phyloP scores from a whole-genome alignment of 2,113 vertebrate genomes.

The Cyprinodon variegatus region DNA sequence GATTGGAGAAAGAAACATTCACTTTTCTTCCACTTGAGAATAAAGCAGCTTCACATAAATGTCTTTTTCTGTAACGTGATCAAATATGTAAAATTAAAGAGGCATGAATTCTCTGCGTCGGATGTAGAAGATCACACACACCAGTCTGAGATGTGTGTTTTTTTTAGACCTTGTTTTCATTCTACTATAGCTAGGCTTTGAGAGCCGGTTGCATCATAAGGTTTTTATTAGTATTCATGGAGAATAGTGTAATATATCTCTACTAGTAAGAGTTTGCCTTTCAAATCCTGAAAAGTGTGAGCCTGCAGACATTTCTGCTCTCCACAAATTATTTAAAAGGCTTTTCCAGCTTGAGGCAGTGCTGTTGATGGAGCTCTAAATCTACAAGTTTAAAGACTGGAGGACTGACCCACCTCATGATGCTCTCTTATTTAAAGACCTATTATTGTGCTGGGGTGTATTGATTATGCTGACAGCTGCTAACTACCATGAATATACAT shows the following conservation, averaged over 20 bases:
- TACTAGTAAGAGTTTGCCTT: slow-evolving; percentile 32
- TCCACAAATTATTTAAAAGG: slow-evolving; percentile 39
- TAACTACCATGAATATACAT: slow-evolving; percentile 28
- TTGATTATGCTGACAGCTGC: slow-evolving; percentile 30
- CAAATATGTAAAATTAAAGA: no score
- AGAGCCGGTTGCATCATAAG: slow-evolving; percentile 27
- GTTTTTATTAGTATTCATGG: slow-evolving; percentile 46
- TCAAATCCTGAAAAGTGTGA: slow-evolving; percentile 22
- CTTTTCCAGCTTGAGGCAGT: slow-evolving; percentile 37
- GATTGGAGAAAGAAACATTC: no score
- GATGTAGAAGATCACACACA: background rate
- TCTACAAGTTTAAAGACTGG: background rate
- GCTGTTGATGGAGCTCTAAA: slow-evolving; percentile 19
- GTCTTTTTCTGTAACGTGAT: no score
- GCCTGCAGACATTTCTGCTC: slow-evolving; percentile 22
- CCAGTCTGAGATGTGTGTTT: background rate
- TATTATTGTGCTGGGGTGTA: slow-evolving; percentile 9
- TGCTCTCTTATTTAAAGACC: slow-evolving; percentile 22
- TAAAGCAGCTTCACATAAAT: no score
- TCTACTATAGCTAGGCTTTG: slow-evolving; percentile 35
- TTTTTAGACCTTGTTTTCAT: slow-evolving; percentile 24
- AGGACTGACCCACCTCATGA: background rate
- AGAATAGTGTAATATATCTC: slow-evolving; percentile 36
- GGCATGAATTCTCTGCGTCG: no score
- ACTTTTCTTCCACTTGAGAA: background rate